These are phyloP conservation scores for Bombus confusus DNA, from an alignment of 1,140 invertebrate genomes.

Conservation along the genomic window DNA sequence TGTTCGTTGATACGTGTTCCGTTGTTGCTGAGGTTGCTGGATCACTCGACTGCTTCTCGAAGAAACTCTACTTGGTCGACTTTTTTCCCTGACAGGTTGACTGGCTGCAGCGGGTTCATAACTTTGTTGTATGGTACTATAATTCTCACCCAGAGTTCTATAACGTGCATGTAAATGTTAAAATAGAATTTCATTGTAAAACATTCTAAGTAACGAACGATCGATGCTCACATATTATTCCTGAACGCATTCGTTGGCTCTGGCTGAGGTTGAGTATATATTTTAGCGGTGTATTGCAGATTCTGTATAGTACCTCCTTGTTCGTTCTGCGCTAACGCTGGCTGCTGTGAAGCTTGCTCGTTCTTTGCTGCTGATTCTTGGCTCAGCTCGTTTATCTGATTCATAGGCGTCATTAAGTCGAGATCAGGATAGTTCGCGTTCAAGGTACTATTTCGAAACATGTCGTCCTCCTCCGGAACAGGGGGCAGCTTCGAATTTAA, in stretches of 20 bases:
- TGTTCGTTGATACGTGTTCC: conserved; percentile 67
- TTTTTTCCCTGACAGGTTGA: conserved; percentile 71
- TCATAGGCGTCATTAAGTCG: conserved; percentile 79
- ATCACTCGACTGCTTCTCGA: conserved; percentile 68
- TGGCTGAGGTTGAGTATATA: conserved; percentile 73
- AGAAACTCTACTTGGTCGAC: conserved; percentile 68
- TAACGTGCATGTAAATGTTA: not conserved
- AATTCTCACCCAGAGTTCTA: conserved; percentile 72
- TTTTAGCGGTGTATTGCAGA: conserved; percentile 80
- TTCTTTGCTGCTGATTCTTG: conserved; percentile 64
- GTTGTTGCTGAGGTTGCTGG: conserved; percentile 72
- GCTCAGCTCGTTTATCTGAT: conserved; percentile 72
- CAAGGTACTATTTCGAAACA: conserved; percentile 74
- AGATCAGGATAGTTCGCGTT: conserved; percentile 80
- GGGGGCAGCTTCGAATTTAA: conserved; percentile 85
- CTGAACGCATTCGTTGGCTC: conserved; percentile 73
- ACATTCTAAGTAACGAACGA: not conserved
- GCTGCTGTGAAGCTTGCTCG: conserved; percentile 63
- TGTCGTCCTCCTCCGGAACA: conserved; percentile 86
- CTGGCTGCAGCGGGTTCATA: conserved; percentile 66
- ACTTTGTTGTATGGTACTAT: conserved; percentile 64
- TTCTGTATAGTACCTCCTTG: conserved; percentile 69
- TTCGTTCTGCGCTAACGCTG: conserved; percentile 58
- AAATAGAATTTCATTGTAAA: conserved; percentile 20
- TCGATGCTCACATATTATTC: conserved; percentile 71